Evolutionary conservation across 2,113 vertebrate species (phyloP), one percentile per base, ranked within the genome.

Genomic region (Cacatua alba): DNA sequence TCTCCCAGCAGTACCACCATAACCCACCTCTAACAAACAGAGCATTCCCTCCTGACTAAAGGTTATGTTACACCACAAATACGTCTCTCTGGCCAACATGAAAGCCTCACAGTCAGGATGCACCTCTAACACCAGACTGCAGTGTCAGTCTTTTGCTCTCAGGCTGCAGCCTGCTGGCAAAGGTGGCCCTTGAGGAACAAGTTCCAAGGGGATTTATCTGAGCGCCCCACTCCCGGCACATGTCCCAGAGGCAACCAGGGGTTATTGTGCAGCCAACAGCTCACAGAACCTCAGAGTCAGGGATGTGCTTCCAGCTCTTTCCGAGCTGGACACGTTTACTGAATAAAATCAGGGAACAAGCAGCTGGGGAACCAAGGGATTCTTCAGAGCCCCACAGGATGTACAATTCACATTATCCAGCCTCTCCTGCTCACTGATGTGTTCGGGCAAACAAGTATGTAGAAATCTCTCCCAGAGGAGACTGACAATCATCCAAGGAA

Each of bases 281-380:
- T 70, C 2, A 4, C 1, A 13, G 31, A 82, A 77, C 13, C 59
- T 29, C 19, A 29, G 21, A 63, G 55, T 26, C 23, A 59, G 19
- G 25, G 20, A 17, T 2, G 4, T 63, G 28, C n/a, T 85, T 80
- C 39, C 70, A 93, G 41, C n/a, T 44, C 25, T 44, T 80, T 39
- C 63, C 1, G 1, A 77, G 28, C 51, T 80, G 33, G 63, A 90
- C 18, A 67, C 0, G 0, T 57, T 59, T 69, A 76, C 43, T 44
- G 20, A 18, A 29, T 63, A 23, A 82, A 87, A 72, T 21, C 39
- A 91, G 14, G 6, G 43, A 35, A 75, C 17, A 64, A 84, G 29
- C 24, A 68, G 52, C 43, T 88, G 24, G 26, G 64, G 48, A 92
- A 41, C 11, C 11, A 67, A 51, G 20, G 25, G 23, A 72, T 55